Conservation (phyloP, 2,113 vertebrate genomes). For the Microcebus lehilahytsara region DNA sequence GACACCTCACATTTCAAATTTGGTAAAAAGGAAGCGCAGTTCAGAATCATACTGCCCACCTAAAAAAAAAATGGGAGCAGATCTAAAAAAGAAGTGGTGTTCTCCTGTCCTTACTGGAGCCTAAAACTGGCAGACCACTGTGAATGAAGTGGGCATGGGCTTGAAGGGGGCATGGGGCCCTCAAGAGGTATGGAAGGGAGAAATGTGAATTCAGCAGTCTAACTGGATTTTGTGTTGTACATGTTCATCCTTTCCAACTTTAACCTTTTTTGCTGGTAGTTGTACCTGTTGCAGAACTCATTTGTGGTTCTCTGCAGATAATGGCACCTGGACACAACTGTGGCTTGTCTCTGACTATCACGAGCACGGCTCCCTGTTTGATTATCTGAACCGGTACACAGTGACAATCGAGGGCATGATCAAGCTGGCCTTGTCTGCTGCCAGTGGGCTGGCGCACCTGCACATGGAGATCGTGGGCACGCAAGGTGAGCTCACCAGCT, state of each 20-base stretch:
- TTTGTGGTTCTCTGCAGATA: constrained; percentile 85
- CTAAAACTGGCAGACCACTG: background rate
- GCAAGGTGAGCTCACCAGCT: constrained; percentile 87
- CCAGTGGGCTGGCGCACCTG: constrained; percentile 95
- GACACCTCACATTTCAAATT: background rate
- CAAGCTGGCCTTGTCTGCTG: constrained; percentile 94
- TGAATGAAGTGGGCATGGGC: background rate
- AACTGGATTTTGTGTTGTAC: background rate
- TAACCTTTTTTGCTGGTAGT: background rate
- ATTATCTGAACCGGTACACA: constrained; percentile 96
- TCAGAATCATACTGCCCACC: background rate
- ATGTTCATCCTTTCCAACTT: background rate
- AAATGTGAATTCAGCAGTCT: background rate
- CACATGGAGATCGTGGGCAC: constrained; percentile 99
- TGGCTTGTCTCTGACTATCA: constrained; percentile 99
- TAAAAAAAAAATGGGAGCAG: background rate
- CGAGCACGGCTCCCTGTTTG: constrained; percentile 96
- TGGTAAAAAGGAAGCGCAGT: background rate
- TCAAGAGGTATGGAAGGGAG: background rate
- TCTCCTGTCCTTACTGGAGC: background rate
- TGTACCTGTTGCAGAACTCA: background rate
- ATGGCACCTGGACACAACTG: constrained; percentile 98
- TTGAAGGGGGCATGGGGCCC: background rate
- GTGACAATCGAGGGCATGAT: constrained; percentile 98
- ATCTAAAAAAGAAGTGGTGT: background rate